Evolutionary conservation across 2,888 invertebrate species (phyloP), one percentile per base, ranked within the genome.

Genomic region (Hypercompe scribonia): DNA sequence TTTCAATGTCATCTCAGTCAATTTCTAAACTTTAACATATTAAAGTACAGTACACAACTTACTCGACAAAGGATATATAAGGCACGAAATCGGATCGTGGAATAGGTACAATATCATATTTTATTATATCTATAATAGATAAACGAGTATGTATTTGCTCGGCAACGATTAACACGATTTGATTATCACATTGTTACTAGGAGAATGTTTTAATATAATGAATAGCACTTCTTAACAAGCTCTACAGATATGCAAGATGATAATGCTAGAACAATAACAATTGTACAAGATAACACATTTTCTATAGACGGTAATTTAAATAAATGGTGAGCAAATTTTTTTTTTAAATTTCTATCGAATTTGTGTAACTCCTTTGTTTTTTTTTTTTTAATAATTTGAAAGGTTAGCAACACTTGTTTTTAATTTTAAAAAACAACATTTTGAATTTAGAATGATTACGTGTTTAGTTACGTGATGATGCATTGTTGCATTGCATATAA

Each of bases 101-200:
- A n/a, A 34, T 24, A 24, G 34, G 50, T 63, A 61, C 70, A 61
- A 39, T 70, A 63, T 70, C 13, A 36, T 28, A n/a, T 33, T 69
- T 39, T 63, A 42, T 36, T 33, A 36, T 82, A 79, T 80, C 71
- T 73, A 69, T 65, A 33, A 50, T 36, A 73, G 80, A 82, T 80
- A 74, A 78, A 73, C 61, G 11, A 61, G 39, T 68, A 8, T 67
- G 61, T 42, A 68, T 70, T 70, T 70, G 70, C 34, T 31, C 34
- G 34, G n/a, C 33, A 34, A 65, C 46, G 64, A 65, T 70, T 42
- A 70, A n/a, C 15, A 61, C 18, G 31, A 50, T 36, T 64, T 28
- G 28, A 46, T 46, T 65, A 65, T 70, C 64, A 50, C 36, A 24
- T 70, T 36, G 70, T 65, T 72, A 72, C 70, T n/a, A 24, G 34